A percentile compares a stretch with the other conserved stretches of the same genome.
These are phyloP conservation scores for Dromius quadrimaculatus DNA, from an alignment of 2,888 invertebrate species.

Conservation along the genomic window DNA sequence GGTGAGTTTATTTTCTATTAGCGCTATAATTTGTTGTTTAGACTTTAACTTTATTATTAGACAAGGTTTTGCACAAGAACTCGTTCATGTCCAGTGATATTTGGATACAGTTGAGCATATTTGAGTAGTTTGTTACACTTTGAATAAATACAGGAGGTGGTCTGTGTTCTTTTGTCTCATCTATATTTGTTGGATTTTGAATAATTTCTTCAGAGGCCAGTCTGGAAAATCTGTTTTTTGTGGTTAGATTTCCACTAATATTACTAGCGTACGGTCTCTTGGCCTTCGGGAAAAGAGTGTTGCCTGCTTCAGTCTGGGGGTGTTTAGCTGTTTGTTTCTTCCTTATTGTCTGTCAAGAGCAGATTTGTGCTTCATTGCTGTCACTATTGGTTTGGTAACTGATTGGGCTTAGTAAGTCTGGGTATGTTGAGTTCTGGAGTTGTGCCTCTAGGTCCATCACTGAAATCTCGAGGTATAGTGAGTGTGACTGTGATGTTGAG, in stretches of 20 bases:
- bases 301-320: neutral
- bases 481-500: too few relatives aligned
- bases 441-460: too few relatives aligned
- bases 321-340: neutral
- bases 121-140: neutral
- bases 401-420: too few relatives aligned
- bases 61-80: neutral
- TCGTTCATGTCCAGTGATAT: neutral
- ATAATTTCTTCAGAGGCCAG: neutral
- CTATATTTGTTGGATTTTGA: neutral
- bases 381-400: neutral
- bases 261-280: neutral
- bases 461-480: too few relatives aligned
- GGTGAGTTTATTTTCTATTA: constrained; percentile 48
- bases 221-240: neutral
- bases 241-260: neutral
- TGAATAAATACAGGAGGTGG: constrained; percentile 19
- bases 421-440: too few relatives aligned
- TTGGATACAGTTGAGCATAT: neutral
- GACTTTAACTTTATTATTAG: constrained; percentile 42
- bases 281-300: neutral
- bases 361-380: neutral
- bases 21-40: constrained; percentile 30
- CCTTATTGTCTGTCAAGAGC: neutral
- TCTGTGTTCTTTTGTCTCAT: neutral